phyloP scores from a whole-genome alignment of 2,113 vertebrate species.

The Butorides virescens region DNA sequence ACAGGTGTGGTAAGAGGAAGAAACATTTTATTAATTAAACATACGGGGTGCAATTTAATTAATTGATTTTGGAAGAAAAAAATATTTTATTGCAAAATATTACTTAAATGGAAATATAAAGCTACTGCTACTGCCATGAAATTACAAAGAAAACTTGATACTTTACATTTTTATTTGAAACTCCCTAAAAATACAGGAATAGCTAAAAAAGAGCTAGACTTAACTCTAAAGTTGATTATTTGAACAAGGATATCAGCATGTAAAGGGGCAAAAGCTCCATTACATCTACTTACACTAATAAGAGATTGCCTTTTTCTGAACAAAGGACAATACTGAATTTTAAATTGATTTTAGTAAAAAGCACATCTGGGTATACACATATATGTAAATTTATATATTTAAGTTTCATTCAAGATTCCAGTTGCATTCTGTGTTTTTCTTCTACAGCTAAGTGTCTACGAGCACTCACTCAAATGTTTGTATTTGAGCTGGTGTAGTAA shows the following conservation, averaged over 20 bases:
- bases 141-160: background rate
- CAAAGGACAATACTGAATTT: background rate
- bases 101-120: background rate
- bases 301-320: background rate
- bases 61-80: background rate
- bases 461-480: conserved; percentile 6
- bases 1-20: background rate
- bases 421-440: background rate
- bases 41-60: background rate
- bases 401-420: background rate
- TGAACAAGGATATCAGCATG: background rate
- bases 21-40: background rate
- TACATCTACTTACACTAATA: background rate
- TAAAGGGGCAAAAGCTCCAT: background rate
- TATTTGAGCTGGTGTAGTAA: background rate
- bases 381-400: background rate
- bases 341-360: background rate
- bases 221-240: background rate
- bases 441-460: background rate
- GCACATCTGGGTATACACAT: background rate
- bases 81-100: background rate
- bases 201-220: background rate
- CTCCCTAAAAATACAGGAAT: background rate
- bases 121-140: background rate
- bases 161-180: background rate